phyloP scores from a whole-genome alignment of 2,113 vertebrate species.

The Tympanuchus pallidicinctus region DNA sequence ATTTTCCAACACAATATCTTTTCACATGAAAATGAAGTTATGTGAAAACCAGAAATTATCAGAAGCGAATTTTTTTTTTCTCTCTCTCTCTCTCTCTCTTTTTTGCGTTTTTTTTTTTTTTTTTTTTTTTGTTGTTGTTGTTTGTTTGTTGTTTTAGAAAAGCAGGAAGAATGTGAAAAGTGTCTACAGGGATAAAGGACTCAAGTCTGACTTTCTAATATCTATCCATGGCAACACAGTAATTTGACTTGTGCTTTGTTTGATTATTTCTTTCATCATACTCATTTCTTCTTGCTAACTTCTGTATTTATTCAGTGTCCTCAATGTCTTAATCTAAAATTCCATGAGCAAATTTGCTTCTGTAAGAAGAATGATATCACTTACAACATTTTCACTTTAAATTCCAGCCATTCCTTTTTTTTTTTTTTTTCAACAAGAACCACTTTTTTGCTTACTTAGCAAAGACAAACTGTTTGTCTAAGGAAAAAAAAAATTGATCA shows the following conservation, averaged over 20 bases:
- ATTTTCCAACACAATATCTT: neutral
- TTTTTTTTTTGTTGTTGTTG: no score
- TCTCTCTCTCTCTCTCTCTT: neutral
- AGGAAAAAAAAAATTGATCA: neutral
- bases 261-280: neutral
- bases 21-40: neutral
- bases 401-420: neutral
- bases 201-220: neutral
- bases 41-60: neutral
- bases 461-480: neutral
- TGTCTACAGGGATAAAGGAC: neutral
- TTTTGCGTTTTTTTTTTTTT: neutral
- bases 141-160: neutral
- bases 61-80: neutral
- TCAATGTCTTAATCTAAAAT: neutral
- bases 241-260: neutral
- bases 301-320: conserved; percentile 24
- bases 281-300: conserved; percentile 25
- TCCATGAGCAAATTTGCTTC: conserved; percentile 22
- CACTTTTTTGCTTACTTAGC: neutral
- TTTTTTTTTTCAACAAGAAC: neutral
- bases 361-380: conserved; percentile 32
- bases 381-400: conserved; percentile 2
- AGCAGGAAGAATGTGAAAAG: neutral
- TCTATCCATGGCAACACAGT: neutral